Conservation (phyloP, 1,140 invertebrate genomes). For the Portunus trituberculatus region DNA sequence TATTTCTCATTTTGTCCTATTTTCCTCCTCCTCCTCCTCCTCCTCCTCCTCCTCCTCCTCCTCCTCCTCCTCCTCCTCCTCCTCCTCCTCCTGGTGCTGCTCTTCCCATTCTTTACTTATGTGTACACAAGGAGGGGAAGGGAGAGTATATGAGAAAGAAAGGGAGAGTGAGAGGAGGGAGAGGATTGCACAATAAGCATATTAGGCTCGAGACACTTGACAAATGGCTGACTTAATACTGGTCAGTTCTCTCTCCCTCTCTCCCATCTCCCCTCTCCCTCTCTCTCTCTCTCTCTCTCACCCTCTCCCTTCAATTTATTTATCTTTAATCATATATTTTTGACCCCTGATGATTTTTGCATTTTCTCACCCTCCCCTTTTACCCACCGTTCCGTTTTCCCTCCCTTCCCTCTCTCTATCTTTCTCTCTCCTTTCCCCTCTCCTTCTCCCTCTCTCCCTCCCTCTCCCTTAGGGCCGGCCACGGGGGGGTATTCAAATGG, state of each 20-base stretch:
- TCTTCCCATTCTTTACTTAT: not conserved
- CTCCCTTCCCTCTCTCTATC: not conserved
- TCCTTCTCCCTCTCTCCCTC: not conserved
- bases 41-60: not conserved
- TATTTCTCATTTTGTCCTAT: not conserved
- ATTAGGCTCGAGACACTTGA: constrained; percentile 57
- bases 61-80: not conserved
- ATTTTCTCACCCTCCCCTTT: not conserved
- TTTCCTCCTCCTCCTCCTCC: not conserved
- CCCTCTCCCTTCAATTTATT: constrained; percentile 17
- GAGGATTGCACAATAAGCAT: constrained; percentile 64
- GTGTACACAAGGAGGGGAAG: not conserved
- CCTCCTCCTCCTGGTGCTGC: not conserved
- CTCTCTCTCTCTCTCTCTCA: not conserved
- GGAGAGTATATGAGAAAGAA: not conserved
- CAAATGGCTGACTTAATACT: constrained; percentile 65
- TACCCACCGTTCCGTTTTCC: not conserved
- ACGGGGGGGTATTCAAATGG: constrained; percentile 66
- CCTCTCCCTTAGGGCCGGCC: not conserved
- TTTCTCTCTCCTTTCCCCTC: not conserved
- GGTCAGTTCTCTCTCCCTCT: constrained; percentile 51
- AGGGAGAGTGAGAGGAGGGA: not conserved
- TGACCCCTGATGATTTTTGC: not conserved
- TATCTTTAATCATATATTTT: constrained; percentile 3
- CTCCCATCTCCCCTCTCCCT: not conserved